Evolutionary conservation across 2,113 vertebrate species (phyloP).

Genomic region (Steatornis caripensis): DNA sequence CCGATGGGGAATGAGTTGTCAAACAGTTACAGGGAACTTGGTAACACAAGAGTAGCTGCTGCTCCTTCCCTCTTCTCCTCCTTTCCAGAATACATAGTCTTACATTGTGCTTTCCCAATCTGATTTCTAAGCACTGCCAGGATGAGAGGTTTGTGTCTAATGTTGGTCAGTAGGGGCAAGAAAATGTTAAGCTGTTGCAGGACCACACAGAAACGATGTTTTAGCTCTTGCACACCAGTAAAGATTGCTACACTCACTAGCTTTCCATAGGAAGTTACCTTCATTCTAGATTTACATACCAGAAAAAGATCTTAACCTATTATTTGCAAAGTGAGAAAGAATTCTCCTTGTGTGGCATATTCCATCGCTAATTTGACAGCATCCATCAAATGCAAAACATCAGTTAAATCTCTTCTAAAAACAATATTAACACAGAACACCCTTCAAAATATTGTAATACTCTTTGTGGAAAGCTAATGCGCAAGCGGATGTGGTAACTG

Average conservation of each 20-base stretch:
- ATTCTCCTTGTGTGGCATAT: background rate
- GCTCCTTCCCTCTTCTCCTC: background rate
- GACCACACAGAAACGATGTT: no score
- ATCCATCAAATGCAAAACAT: background rate
- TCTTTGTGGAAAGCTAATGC: background rate
- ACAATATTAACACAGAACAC: background rate
- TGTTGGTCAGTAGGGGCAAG: background rate
- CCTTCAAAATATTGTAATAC: background rate
- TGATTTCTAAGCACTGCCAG: background rate
- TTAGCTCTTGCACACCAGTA: no score
- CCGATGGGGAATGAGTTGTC: background rate
- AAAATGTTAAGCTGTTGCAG: background rate
- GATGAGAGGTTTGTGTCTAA: background rate
- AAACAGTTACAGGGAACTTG: background rate
- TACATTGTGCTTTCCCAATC: background rate
- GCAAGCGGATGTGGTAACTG: background rate
- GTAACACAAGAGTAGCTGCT: background rate
- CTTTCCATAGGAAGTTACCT: background rate
- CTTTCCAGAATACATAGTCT: background rate
- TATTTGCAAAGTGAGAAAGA: background rate
- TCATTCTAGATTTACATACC: background rate
- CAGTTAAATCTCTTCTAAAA: background rate
- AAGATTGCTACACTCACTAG: background rate
- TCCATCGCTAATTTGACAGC: background rate
- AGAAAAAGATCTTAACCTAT: background rate